Evolutionary conservation across 2,797 vertebrate genomes (phyloP).

Genomic region (Mico argentatus): DNA sequence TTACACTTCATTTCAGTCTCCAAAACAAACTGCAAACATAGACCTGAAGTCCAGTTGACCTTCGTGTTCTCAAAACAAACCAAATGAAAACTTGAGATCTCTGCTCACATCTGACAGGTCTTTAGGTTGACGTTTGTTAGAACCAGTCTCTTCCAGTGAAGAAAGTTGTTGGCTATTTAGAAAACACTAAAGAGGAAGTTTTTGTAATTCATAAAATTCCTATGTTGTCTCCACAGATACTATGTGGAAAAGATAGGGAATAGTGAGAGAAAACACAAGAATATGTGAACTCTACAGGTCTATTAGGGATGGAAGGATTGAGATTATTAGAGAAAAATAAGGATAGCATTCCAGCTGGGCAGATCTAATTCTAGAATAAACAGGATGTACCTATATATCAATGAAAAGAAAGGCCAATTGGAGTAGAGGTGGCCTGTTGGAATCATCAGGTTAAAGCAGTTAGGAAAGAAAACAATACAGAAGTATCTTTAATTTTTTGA

Average conservation of each 20-base stretch:
- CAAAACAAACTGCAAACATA: not conserved
- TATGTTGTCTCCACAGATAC: not conserved
- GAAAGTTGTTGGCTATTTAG: not conserved
- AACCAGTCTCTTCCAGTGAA: not conserved
- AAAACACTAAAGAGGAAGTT: not conserved
- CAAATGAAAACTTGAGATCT: not conserved
- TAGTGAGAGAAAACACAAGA: not conserved
- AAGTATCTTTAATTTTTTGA: not conserved
- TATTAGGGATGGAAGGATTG: not conserved
- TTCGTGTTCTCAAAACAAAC: not conserved
- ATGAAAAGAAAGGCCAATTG: not conserved
- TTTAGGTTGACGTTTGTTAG: not conserved
- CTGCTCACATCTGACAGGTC: not conserved
- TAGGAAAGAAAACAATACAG: not conserved
- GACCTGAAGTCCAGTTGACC: not conserved
- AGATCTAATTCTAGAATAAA: not conserved
- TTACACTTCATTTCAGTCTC: not conserved
- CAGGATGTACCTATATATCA: not conserved
- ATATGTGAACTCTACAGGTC: not conserved
- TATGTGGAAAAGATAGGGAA: not conserved
- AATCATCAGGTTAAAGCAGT: not conserved
- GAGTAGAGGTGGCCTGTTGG: not conserved
- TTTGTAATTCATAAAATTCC: not conserved
- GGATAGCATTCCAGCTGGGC: not conserved
- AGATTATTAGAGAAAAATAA: not conserved